phyloP scores from a whole-genome alignment of 1,140 invertebrate genomes.

The Drosophila nigromelanica region DNA sequence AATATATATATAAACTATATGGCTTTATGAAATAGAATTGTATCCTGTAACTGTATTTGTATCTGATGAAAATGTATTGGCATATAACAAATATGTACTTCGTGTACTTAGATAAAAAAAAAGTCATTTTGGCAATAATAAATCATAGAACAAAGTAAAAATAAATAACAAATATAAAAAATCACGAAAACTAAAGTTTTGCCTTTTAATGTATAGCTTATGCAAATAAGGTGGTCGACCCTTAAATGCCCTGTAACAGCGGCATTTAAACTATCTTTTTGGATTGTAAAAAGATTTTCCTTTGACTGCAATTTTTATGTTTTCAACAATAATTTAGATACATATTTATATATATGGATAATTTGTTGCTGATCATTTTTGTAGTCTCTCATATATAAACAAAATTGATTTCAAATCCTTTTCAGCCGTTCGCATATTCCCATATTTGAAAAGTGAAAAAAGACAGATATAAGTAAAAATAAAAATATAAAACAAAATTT shows the following conservation, averaged over 20 bases:
- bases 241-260: neutral
- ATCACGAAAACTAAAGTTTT: neutral
- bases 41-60: conserved; percentile 64
- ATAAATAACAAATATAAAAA: neutral
- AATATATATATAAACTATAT: conserved; percentile 50
- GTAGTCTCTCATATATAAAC: too few relatives aligned
- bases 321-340: too few relatives aligned
- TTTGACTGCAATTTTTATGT: too few relatives aligned
- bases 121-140: conserved; percentile 78
- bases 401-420: too few relatives aligned
- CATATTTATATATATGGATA: too few relatives aligned
- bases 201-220: neutral
- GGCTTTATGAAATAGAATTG: conserved; percentile 45
- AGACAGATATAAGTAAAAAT: too few relatives aligned
- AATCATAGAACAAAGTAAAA: conserved; percentile 66
- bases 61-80: conserved; percentile 61
- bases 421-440: too few relatives aligned
- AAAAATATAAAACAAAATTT: too few relatives aligned
- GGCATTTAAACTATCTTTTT: too few relatives aligned
- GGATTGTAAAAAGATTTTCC: too few relatives aligned
- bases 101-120: conserved; percentile 25
- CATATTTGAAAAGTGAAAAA: too few relatives aligned
- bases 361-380: too few relatives aligned
- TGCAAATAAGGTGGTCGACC: neutral
- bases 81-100: neutral